Evolutionary conservation across 2,113 vertebrate genomes (phyloP), one percentile per base, ranked within the genome.

Genomic region (Callorhinus ursinus): DNA sequence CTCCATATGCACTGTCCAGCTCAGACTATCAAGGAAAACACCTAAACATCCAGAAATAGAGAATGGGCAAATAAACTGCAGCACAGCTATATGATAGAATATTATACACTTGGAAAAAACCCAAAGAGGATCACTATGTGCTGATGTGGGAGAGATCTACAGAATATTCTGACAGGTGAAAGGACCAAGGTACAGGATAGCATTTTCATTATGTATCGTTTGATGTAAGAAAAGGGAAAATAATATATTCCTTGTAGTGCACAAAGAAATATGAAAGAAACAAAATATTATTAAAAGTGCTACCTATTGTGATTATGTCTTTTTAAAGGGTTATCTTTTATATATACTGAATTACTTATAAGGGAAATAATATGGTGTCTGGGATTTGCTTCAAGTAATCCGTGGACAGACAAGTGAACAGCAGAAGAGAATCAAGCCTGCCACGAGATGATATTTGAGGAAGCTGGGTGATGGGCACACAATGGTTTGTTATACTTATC

Each of bases 321-420:
- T 87, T 22, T 39, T 39, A 24, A 49, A 83, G 5, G 28, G 36
- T 28, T 76, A 22, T n/a, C 33, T 69, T 79, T 59, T 76, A 33
- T 19, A 36, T 26, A 24, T 19, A 67, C 0, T 88, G 72, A 87
- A 90, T 83, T 83, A 80, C 33, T 94, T 74, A 80, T 15, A n/a
- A 88, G 74, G 36, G 71, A 92, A 95, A 63, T 33, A 46, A 74
- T 46, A 93, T 10, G 42, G 74, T 51, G 5, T 36, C 67, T 82
- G 46, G 5, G 6, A 53, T 94, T 95, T 77, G 59, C 74, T 90
- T 95, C 80, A 90, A 72, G 65, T 59, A 63, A 53, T 49, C 83
- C 36, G 33, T 0, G 16, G n/a, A 18, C 1, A 39, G n/a, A 46
- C 13, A 5, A 39, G 42, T 39, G 12, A 65, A 55, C 1, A 1